A percentile compares a stretch with the other conserved stretches of the same genome.
Evolutionary conservation across 2,113 vertebrate species (phyloP).

Genomic region (Cariama cristata): DNA sequence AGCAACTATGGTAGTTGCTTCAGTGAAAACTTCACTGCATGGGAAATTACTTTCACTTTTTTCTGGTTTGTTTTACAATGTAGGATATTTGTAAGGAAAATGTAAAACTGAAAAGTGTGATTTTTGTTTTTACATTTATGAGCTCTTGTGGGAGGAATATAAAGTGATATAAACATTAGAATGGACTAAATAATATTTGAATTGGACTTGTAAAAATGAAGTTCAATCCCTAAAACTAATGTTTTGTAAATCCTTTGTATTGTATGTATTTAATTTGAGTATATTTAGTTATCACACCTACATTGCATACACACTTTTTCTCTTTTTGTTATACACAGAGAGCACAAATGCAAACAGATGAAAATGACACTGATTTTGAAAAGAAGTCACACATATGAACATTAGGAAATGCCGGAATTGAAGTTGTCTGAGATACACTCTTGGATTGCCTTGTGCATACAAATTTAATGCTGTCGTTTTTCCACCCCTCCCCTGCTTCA

Average conservation of each 20-base stretch:
- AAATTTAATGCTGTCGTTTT: not conserved
- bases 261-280: not conserved
- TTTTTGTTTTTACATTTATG: not conserved
- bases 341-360: not conserved
- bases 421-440: not conserved
- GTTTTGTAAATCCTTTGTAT: not conserved
- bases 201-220: not conserved
- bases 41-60: not conserved
- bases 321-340: not conserved
- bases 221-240: not conserved
- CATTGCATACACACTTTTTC: rapidly evolving
- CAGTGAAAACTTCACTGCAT: not conserved
- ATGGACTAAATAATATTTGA: not conserved
- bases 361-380: not conserved
- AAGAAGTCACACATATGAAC: not conserved
- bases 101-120: not conserved
- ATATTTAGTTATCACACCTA: not conserved
- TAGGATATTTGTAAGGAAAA: not conserved
- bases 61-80: not conserved
- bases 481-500: not conserved
- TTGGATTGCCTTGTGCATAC: not conserved
- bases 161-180: not conserved
- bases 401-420: not conserved
- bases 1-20: not conserved
- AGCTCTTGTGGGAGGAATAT: not conserved